These are phyloP conservation scores for Naso thynnoides DNA, from an alignment of 2,797 vertebrate species.

Conservation along the genomic window DNA sequence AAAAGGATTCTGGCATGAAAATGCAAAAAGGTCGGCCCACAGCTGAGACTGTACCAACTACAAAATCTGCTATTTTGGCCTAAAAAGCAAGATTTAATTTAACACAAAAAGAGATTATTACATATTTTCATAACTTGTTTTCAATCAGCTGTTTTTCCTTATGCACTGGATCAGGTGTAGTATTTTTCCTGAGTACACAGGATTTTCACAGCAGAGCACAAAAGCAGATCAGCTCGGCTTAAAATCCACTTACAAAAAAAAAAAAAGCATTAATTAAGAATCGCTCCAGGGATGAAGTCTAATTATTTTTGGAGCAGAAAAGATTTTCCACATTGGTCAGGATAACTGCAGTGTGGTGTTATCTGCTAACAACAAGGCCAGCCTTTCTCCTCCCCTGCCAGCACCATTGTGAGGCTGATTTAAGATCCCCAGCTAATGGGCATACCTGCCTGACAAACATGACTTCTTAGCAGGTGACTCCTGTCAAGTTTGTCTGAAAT, in stretches of 20 bases:
- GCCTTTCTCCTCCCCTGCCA: conserved; percentile 66
- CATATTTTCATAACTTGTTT: conserved; percentile 60
- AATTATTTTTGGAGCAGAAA: conserved; percentile 79
- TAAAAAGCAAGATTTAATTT: conserved; percentile 49
- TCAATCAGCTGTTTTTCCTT: conserved; percentile 61
- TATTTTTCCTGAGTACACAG: conserved; percentile 63
- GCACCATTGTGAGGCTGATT: conserved; percentile 89
- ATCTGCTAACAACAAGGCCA: conserved; percentile 84
- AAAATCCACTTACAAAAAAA: conserved; percentile 65
- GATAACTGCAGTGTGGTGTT: conserved; percentile 79
- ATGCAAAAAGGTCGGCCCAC: conserved; percentile 33
- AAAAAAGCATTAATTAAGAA: conserved; percentile 80
- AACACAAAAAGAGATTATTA: conserved; percentile 55
- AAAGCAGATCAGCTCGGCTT: conserved; percentile 79
- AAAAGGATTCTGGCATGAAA: conserved; percentile 42
- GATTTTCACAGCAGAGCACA: conserved; percentile 71
- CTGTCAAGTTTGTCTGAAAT: conserved; percentile 96
- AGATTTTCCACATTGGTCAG: conserved; percentile 79
- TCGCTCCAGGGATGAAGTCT: conserved; percentile 75
- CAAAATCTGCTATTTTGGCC: conserved; percentile 29
- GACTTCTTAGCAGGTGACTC: conserved; percentile 97
- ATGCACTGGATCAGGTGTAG: conserved; percentile 48
- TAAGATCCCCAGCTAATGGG: conserved; percentile 95
- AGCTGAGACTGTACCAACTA: conserved; percentile 41
- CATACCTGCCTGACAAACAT: conserved; percentile 96